Conservation (phyloP, 2,797 vertebrate species). For the Chaetophractus vellerosus region DNA sequence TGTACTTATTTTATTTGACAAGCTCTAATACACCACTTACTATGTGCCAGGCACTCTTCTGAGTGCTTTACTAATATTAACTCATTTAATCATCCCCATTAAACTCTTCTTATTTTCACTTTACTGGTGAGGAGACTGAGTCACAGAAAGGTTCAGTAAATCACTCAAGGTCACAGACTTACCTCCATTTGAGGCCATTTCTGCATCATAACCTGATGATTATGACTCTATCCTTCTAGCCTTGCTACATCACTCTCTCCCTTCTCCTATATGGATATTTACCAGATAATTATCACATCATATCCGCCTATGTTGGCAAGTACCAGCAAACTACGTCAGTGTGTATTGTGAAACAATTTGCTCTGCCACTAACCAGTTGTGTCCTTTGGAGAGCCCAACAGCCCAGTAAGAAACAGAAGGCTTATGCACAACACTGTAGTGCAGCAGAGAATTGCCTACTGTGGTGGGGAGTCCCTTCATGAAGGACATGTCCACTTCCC, state of each 20-base stretch:
- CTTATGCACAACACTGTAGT: neutral
- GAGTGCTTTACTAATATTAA: conserved; percentile 2
- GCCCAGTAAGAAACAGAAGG: conserved; percentile 5
- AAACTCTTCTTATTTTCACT: conserved; percentile 31
- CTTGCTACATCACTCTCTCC: neutral
- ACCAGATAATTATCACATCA: conserved; percentile 8
- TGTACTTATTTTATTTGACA: conserved; percentile 33
- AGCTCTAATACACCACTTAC: neutral
- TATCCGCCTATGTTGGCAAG: neutral
- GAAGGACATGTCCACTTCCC: neutral
- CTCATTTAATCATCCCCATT: conserved; percentile 32
- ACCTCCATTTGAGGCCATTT: neutral
- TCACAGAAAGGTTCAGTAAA: conserved; percentile 26
- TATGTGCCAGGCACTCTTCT: neutral
- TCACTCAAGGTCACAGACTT: neutral
- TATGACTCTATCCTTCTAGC: neutral
- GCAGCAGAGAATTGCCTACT: neutral
- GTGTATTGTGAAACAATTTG: neutral
- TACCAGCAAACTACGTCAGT: conserved; percentile 25
- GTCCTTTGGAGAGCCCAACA: neutral
- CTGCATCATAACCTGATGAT: neutral
- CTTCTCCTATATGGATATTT: conserved; percentile 25
- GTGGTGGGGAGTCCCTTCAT: neutral
- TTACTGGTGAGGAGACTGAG: conserved; percentile 32
- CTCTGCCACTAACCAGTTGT: conserved; percentile 4